A percentile compares a stretch with the other conserved stretches of the same genome.
phyloP scores from a whole-genome alignment of 2,113 vertebrate genomes.

The Halichoerus grypus region DNA sequence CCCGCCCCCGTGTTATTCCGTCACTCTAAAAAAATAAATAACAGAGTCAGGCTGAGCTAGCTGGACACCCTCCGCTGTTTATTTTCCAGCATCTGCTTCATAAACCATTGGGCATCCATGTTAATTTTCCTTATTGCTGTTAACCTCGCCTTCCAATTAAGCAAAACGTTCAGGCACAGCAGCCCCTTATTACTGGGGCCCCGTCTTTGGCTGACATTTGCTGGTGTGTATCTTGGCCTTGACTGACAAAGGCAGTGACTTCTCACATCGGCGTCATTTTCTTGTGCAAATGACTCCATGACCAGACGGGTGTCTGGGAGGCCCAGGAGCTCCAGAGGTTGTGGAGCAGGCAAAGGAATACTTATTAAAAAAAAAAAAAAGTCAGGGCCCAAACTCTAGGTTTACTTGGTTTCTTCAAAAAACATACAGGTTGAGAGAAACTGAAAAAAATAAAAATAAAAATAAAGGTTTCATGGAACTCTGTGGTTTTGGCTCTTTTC shows the following conservation, averaged over 20 bases:
- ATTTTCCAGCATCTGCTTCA: constrained; percentile 52
- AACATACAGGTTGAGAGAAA: not conserved
- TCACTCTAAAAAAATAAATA: not conserved
- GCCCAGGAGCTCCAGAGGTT: not conserved
- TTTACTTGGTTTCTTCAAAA: not conserved
- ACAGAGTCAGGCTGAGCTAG: not conserved
- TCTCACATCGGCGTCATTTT: not conserved
- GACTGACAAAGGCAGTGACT: not conserved
- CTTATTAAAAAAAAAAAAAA: not conserved
- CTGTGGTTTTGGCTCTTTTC: not conserved
- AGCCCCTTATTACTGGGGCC: not conserved
- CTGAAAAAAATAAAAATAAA: not conserved
- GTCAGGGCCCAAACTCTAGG: not conserved
- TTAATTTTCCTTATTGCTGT: constrained; percentile 65
- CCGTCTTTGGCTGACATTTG: not conserved
- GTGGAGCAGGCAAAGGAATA: not conserved
- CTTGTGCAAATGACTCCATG: not conserved
- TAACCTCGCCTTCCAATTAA: constrained; percentile 46
- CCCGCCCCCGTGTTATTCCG: fast-evolving
- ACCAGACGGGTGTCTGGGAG: not conserved
- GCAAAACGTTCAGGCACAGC: not conserved
- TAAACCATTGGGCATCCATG: not conserved
- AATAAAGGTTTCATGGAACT: not conserved
- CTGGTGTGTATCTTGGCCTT: not conserved
- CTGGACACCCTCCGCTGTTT: not conserved